Percentiles rank a stretch among this genome's conserved stretches.
Conservation (phyloP, 2,888 invertebrate genomes). For the Octodonta nipae region DNA sequence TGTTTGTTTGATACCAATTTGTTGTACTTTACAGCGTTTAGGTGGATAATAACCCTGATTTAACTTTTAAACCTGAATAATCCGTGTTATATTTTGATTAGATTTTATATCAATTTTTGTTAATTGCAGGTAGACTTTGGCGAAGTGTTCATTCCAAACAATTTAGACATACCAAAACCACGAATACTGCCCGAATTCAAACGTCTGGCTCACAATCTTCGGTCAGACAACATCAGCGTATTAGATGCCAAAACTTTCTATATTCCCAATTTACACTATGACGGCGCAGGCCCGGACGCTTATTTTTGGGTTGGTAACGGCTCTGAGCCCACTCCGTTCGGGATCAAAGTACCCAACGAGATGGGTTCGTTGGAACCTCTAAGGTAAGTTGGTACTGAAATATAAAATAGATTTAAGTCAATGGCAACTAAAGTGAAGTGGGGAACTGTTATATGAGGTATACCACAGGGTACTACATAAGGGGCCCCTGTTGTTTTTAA, state of each 20-base stretch:
- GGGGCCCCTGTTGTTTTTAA: no score
- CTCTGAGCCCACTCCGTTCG: slow-evolving; percentile 63
- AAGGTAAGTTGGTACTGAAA: slow-evolving; percentile 16
- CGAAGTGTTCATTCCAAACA: slow-evolving; percentile 64
- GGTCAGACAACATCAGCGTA: slow-evolving; percentile 83
- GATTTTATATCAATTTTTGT: no score
- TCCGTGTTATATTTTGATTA: no score
- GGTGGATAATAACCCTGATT: no score
- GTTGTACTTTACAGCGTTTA: no score
- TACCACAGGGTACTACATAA: no score
- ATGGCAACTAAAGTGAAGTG: no score
- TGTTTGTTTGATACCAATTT: no score
- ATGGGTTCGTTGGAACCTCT: slow-evolving; percentile 69
- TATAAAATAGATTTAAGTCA: no score
- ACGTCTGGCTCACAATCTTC: slow-evolving; percentile 72
- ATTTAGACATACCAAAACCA: slow-evolving; percentile 66
- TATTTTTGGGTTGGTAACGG: slow-evolving; percentile 93
- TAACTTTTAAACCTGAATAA: no score
- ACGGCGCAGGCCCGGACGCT: slow-evolving; percentile 82
- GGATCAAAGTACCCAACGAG: slow-evolving; percentile 79
- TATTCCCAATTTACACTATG: slow-evolving; percentile 84
- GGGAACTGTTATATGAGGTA: no score
- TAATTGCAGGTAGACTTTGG: slow-evolving; percentile 70
- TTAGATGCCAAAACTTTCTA: slow-evolving; percentile 83
- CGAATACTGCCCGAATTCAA: slow-evolving; percentile 75